Base-by-base conservation (phyloP, 2,888 invertebrate genomes). In the Yponomeuta evonymella region DNA sequence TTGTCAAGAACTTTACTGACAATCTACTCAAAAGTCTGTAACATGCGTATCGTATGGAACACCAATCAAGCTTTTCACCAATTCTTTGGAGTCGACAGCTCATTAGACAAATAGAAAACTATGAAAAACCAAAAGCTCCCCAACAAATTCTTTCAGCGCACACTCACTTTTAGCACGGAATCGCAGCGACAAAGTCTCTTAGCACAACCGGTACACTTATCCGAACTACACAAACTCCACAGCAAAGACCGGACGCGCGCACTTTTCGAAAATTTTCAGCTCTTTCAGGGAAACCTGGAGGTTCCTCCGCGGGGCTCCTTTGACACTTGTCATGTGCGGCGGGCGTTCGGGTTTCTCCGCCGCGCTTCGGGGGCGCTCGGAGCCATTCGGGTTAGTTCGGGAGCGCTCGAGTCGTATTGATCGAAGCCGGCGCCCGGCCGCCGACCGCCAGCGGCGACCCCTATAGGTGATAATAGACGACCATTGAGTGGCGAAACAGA, bases 301-400 rank as follows among this genome's bases (percentile, higher is more conserved):
- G 85, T 86, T 87, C 84, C 85, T 80, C 87, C 84, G 79, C 84
- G 81, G 83, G 84, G 81, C 81, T 85, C 80, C 89, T 83, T 78
- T 90, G 92, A 90, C 91, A 89, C 83, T 86, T 90, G 89, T 86
- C 90, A 89, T 86, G 85, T 85, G 86, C 81, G 81, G 84, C 79
- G 79, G 75, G 72, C 67, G 70, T 30, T 73, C 73, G 73, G 62
- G 51, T 9, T 4, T 71, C 29, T 67, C 63, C 80, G 78, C 72
- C 48, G 15, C 9, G 33, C 66, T 15, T 77, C 79, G 79, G 74
- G 48, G 2, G 12, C 29, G 33, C 67, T 76, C 81, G 81, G 70
- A 11, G 1, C 62, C 4, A 12, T 36, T 84, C 87, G 86, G 74
- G 66, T 12, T 75, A 74, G 77, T 73, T 86, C 87, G 86, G 77